Conservation (phyloP, 2,113 vertebrate species). For the Gracilinanus agilis region DNA sequence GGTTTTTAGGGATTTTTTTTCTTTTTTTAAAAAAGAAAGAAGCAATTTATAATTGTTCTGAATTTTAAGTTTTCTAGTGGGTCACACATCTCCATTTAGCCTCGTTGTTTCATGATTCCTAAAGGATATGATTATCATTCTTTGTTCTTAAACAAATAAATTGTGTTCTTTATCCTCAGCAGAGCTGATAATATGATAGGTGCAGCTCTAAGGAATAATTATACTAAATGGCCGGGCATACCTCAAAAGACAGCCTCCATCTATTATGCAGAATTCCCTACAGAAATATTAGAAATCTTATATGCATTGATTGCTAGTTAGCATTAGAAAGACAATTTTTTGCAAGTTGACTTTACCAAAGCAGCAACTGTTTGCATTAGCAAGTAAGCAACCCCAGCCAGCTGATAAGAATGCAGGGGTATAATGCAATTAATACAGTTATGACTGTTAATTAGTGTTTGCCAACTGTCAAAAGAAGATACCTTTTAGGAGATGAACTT, state of each 20-base stretch:
- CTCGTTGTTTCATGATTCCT: slow-evolving; percentile 80
- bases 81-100: slow-evolving; percentile 80
- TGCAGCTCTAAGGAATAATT: slow-evolving; percentile 86
- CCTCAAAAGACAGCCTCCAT: slow-evolving; percentile 85
- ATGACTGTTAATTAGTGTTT: slow-evolving; percentile 89
- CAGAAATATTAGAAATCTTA: slow-evolving; percentile 88
- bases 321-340: slow-evolving; percentile 83
- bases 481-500: slow-evolving; percentile 85
- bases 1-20: slow-evolving; percentile 57
- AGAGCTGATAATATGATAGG: slow-evolving; percentile 86
- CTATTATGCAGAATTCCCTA: slow-evolving; percentile 88
- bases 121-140: slow-evolving; percentile 83
- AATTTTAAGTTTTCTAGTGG: slow-evolving; percentile 79
- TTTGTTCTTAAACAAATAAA: slow-evolving; percentile 87
- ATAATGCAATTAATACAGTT: slow-evolving; percentile 89
- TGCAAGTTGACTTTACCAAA: slow-evolving; percentile 83
- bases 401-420: slow-evolving; percentile 85
- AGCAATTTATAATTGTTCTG: slow-evolving; percentile 73
- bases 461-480: slow-evolving; percentile 86
- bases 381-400: slow-evolving; percentile 83
- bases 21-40: slow-evolving; percentile 46
- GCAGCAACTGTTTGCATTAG: slow-evolving; percentile 85
- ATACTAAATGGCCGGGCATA: slow-evolving; percentile 84
- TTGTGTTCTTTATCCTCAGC: slow-evolving; percentile 81
- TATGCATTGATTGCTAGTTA: slow-evolving; percentile 87